Base-by-base conservation (phyloP, 2,797 vertebrate species). In the Anableps anableps region DNA sequence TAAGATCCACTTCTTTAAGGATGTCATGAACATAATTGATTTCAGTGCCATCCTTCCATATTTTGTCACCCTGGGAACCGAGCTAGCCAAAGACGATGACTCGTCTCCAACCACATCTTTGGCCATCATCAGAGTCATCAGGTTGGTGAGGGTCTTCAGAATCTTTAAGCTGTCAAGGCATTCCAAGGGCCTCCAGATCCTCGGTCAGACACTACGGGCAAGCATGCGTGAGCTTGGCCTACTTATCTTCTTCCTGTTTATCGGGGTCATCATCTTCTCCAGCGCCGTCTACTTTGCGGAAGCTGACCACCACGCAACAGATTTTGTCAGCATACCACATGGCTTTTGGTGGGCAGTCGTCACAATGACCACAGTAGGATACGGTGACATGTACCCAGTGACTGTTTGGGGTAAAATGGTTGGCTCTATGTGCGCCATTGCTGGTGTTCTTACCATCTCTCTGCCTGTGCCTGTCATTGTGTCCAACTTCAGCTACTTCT, bases 331-430 rank as follows among this genome's bases (percentile, higher is more conserved):
- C 88, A 98, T 98, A 95, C 97, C 97, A 0, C 95, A 97, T 11
- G 96, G 97, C 7, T 98, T 98, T 87, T 98, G 97, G 97, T 98
- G 97, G 97, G 97, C 97, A 0, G 96, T 98, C 78, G 97, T 98
- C 79, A 98, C 97, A 78, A 98, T 98, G 97, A 98, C 97, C 1
- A 98, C 97, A 0, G 97, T 98, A 31, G 97, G 97, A 72, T 98
- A 98, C 9, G 97, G 97, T 1, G 97, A 98, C 89, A 98, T 98
- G 97, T 96, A 91, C 21, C 97, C 97, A 0, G 93, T 94, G 78
- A 98, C 97, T 0, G 94, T 97, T 31, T 97, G 96, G 77, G 97
- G 97, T 21, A 97, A 97, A 91, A 87, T 98, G 50, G 97, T 98
- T 80, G 97, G 97, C 34, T 98, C 97, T 0, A 96, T 98, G 87